phyloP scores from a whole-genome alignment of 2,797 vertebrate species.

The Emys orbicularis region DNA sequence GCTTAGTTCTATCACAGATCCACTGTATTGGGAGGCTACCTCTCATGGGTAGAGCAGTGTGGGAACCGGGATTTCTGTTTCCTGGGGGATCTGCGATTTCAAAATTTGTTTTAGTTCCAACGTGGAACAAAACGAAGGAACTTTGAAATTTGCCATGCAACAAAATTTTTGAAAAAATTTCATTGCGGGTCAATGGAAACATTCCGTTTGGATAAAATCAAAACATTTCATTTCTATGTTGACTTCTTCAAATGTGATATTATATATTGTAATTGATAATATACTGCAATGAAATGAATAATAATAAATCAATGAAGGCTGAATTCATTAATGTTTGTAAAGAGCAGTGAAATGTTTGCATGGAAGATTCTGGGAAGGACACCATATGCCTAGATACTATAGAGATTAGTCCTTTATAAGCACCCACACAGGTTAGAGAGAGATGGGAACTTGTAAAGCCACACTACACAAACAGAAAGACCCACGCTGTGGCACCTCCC shows the following conservation, averaged over 20 bases:
- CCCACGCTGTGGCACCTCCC: background rate
- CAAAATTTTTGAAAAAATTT: background rate
- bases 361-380: slow-evolving; percentile 2
- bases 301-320: background rate
- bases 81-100: background rate
- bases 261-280: background rate
- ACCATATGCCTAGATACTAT: background rate
- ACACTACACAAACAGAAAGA: background rate
- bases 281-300: background rate
- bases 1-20: background rate
- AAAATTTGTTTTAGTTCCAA: background rate
- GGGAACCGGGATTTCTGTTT: background rate
- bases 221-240: background rate
- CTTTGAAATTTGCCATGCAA: background rate
- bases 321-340: rapidly evolving
- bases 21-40: rapidly evolving
- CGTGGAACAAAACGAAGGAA: background rate
- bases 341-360: rapidly evolving
- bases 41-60: background rate
- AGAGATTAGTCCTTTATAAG: slow-evolving; percentile 7
- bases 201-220: background rate
- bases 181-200: background rate
- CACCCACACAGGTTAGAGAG: background rate
- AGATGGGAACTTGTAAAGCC: rapidly evolving
- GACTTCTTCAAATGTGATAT: background rate